These are phyloP conservation scores for Dioctria linearis DNA, from an alignment of 2,888 invertebrate genomes.

Conservation along the genomic window DNA sequence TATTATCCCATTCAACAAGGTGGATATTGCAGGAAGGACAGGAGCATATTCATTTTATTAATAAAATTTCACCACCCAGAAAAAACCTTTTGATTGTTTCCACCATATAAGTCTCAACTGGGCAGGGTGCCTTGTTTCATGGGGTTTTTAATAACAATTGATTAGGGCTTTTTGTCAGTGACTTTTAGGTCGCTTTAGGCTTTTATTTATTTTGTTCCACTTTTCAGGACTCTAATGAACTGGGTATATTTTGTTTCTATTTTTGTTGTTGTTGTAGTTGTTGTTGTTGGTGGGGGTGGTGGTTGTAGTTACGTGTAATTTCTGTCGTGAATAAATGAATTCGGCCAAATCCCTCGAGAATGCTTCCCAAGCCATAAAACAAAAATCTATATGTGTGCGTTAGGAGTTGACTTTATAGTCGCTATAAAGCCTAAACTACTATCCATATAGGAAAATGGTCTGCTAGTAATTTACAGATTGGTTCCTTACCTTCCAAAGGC, in stretches of 20 bases:
- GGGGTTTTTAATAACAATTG: background rate
- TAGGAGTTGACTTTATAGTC: too few relatives aligned
- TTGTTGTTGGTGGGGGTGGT: too few relatives aligned
- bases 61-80: background rate
- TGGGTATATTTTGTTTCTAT: background rate
- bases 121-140: background rate
- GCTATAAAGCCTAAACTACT: too few relatives aligned
- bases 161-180: background rate
- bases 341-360: background rate
- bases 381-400: too few relatives aligned
- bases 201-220: background rate
- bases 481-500: too few relatives aligned
- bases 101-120: background rate
- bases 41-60: background rate
- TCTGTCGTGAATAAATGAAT: background rate
- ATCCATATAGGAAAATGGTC: too few relatives aligned
- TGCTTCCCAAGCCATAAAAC: too few relatives aligned
- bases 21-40: too few relatives aligned
- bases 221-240: background rate
- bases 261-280: background rate
- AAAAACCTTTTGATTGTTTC: background rate
- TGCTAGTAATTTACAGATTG: too few relatives aligned
- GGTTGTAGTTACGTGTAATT: too few relatives aligned
- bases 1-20: background rate
- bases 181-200: background rate